These are phyloP conservation scores for Sciurus vulgaris DNA, from an alignment of 2,797 vertebrate species.

Conservation along the genomic window DNA sequence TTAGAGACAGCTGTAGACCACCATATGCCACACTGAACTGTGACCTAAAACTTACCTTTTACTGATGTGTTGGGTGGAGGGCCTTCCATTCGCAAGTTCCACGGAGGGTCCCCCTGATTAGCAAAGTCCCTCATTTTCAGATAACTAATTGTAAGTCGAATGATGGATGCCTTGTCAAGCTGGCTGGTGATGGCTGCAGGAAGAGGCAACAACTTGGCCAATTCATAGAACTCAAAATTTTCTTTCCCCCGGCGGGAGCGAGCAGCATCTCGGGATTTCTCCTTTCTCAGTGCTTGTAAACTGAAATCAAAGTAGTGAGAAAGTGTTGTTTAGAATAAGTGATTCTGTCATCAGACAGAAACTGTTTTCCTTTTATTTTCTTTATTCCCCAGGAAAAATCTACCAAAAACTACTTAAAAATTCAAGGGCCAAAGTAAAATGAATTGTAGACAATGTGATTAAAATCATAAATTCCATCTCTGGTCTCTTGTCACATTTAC, in stretches of 20 bases:
- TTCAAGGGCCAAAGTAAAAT: not conserved
- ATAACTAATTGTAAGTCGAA: conserved; percentile 99
- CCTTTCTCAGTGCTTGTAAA: conserved; percentile 99
- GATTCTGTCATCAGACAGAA: conserved; percentile 56
- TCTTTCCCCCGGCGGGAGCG: conserved; percentile 98
- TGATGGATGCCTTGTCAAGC: conserved; percentile 99
- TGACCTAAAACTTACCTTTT: conserved; percentile 92
- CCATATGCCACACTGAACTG: conserved; percentile 74
- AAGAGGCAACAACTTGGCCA: conserved; percentile 98
- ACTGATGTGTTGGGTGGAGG: conserved; percentile 98
- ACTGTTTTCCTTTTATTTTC: conserved; percentile 53
- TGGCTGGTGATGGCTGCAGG: conserved; percentile 99
- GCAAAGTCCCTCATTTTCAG: conserved; percentile 99
- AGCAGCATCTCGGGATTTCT: conserved; percentile 98
- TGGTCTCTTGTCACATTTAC: not conserved
- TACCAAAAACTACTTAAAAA: conserved; percentile 63
- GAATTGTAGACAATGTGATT: not conserved
- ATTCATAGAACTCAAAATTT: conserved; percentile 99
- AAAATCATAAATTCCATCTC: not conserved
- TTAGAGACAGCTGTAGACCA: conserved; percentile 79
- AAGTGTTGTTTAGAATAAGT: conserved; percentile 50
- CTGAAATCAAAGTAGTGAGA: conserved; percentile 87
- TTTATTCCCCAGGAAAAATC: not conserved
- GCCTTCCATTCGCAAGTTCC: conserved; percentile 97
- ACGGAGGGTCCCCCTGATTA: conserved; percentile 98